Base-by-base conservation (phyloP, 2,113 vertebrate genomes). In the Thomomys bottae region DNA sequence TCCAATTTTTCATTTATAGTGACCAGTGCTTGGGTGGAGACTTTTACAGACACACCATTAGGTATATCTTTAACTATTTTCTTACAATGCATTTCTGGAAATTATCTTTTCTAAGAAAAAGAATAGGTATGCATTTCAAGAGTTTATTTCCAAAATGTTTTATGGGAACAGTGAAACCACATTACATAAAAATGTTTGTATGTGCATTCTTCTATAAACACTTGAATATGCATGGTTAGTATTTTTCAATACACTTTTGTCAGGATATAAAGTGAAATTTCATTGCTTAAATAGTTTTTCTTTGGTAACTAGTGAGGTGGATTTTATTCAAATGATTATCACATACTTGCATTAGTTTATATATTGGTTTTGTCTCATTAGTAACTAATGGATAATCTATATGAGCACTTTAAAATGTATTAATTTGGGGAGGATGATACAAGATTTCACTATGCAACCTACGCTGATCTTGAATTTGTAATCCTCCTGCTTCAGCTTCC, bases 281-380 rank as follows among this genome's bases (percentile, higher is more conserved):
- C 87, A 57, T 67, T 87, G 40, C 59, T 87, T 40, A 38, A 45
- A 11, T 57, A n/a, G n/a, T 83, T 93, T 93, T 64, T 68, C n/a
- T 85, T 88, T 77, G 28, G 40, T 87, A 89, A 87, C 30, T 20
- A 38, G 5, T 70, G 1, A 83, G 5, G 71, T 49, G 4, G 20
- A 30, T 61, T 87, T 79, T 84, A 72, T 70, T 38, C 4, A 83
- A 9, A 8, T 83, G 4, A 85, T 73, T 30, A 68, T 71, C 3
- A 79, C 6, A 61, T 4, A n/a, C 86, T 86, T 81, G 17, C 66
- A 32, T 72, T 86, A 49, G 17, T 89, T 94, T 93, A 3, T 40
- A 28, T 63, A 66, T 32, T 88, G 23, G 6, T 80, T 75, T 82
- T 90, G 80, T 57, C 6, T 14, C 30, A 18, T 84, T 86, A 20